Evolutionary conservation across 2,797 vertebrate genomes (phyloP), one percentile per base, ranked within the genome.

Genomic region (Gallinago nigripennis): DNA sequence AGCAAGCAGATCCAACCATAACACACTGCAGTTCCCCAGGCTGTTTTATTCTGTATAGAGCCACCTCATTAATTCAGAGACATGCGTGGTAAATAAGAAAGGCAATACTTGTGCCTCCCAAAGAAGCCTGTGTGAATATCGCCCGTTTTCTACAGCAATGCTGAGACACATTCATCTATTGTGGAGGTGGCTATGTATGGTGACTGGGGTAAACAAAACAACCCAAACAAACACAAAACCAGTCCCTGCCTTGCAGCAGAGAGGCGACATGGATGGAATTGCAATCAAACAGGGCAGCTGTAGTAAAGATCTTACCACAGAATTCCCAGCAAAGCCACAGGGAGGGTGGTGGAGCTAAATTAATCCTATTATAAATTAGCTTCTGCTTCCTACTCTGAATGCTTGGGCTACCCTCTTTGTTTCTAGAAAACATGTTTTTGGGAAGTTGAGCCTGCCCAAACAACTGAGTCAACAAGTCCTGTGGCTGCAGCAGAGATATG

Each of bases 331-430:
- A 57, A 63, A 81, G 48, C 43, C 86, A 56, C 39, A 1, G 73
- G 63, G 53, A 90, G 33, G 35, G 37, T 28, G 53, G 28, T 17
- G 57, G 51, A 88, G 73, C 35, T 88, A 39, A 71, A 79, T 85
- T 94, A 95, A 97, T 86, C 91, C 82, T 30, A 6, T 95, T 95
- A 95, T 73, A 88, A 91, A 94, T 97, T 85, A 94, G 35, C 25
- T 92, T 41, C 37, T 78, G 65, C 54, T 91, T 89, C 85, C 76
- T 92, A 76, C 68, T 73, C 78, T 73, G 66, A 94, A 90, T 75
- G 75, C 37, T 71, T 11, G 39, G 41, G 82, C 48, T 61, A 2
- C 77, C 21, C 21, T 73, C 43, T 90, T 91, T 91, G 68, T 94
- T 93, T 92, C 80, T 61, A 94, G 81, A 90, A 95, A 92, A 88